phyloP scores from a whole-genome alignment of 1,140 invertebrate species.

The Drosophila rhopaloa region DNA sequence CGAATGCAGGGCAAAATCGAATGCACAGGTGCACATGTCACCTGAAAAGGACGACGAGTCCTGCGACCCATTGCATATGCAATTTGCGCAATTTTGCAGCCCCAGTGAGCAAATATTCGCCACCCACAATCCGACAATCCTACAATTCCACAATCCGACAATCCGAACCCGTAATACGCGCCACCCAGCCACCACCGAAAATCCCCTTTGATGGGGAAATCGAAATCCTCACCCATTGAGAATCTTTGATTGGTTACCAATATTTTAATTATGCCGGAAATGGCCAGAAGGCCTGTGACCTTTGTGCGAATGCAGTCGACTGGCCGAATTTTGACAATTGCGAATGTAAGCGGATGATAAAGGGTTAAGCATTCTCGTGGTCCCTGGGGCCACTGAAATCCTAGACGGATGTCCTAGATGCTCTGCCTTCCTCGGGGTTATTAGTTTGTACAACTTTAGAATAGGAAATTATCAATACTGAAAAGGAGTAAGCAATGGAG shows the following conservation, averaged over 20 bases:
- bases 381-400: background rate
- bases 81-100: constrained; percentile 78
- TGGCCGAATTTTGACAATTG: constrained; percentile 25
- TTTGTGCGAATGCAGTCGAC: constrained; percentile 39
- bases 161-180: background rate
- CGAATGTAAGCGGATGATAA: background rate
- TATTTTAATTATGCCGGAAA: constrained; percentile 67
- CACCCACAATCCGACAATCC: background rate
- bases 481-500: too few species aligned
- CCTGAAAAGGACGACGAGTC: constrained; percentile 54
- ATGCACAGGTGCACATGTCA: constrained; percentile 64
- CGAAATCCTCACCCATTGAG: constrained; percentile 36
- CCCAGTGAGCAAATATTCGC: constrained; percentile 70
- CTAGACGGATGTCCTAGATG: too few species aligned
- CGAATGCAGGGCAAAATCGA: constrained; percentile 41
- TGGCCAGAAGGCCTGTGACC: constrained; percentile 31
- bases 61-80: constrained; percentile 46
- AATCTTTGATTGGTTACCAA: constrained; percentile 76
- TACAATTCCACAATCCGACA: background rate
- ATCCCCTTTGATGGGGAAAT: background rate
- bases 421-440: too few species aligned
- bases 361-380: background rate
- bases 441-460: too few species aligned
- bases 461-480: too few species aligned
- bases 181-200: background rate